phyloP scores from a whole-genome alignment of 2,113 vertebrate species.

The Corythoichthys haematopterus region DNA sequence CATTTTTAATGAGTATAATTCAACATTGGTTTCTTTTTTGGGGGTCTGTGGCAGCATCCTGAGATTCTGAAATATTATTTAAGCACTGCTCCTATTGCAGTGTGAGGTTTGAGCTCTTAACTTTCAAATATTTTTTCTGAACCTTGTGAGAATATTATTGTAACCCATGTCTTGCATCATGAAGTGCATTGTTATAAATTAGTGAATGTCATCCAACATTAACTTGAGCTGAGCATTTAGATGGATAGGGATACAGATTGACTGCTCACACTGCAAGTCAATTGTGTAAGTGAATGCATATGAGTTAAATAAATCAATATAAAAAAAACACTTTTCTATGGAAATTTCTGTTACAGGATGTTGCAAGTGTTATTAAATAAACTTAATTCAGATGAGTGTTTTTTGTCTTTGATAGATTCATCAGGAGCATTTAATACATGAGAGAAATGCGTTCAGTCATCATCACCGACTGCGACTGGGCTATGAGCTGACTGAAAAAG shows the following conservation, averaged over 20 bases:
- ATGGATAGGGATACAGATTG: slow-evolving; percentile 7
- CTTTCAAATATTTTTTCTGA: slow-evolving; percentile 3
- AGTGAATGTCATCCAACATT: slow-evolving; percentile 43
- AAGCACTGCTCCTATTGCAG: not conserved
- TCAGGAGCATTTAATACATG: not conserved
- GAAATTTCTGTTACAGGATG: slow-evolving; percentile 51
- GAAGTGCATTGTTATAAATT: slow-evolving; percentile 34
- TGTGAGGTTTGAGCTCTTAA: slow-evolving; percentile 2
- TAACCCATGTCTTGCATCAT: slow-evolving; percentile 33
- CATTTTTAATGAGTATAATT: slow-evolving; percentile 12
- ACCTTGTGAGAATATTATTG: slow-evolving; percentile 17
- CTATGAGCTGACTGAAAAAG: slow-evolving; percentile 23
- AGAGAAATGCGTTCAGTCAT: not conserved
- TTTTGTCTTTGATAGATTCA: not conserved
- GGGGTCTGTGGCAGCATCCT: not conserved
- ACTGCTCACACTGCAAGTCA: slow-evolving; percentile 8
- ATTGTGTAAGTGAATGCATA: slow-evolving; percentile 30
- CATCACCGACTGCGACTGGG: not conserved
- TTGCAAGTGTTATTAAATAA: slow-evolving; percentile 50
- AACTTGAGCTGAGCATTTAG: slow-evolving; percentile 14
- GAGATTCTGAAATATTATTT: not conserved
- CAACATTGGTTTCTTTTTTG: not conserved
- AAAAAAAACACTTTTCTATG: slow-evolving; percentile 51
- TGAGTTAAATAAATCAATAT: slow-evolving; percentile 7
- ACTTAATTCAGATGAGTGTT: slow-evolving; percentile 27